Percentiles rank a stretch among this genome's conserved stretches.
Conservation (phyloP, 2,797 vertebrate species). For the Limosa lapponica region DNA sequence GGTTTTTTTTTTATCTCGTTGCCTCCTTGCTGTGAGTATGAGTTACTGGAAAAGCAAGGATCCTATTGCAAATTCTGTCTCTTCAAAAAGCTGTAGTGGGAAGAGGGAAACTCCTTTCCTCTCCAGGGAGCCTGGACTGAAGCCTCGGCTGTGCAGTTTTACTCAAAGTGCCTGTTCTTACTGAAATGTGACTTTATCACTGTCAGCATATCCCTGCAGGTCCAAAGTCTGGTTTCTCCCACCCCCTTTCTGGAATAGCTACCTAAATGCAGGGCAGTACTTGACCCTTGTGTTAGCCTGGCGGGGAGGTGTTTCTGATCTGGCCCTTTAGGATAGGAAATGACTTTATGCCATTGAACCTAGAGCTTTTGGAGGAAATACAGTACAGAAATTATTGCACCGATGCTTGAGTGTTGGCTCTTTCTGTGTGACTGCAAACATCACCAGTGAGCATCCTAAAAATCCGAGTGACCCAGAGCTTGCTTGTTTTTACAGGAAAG, state of each 20-base stretch:
- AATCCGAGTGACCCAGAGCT: not conserved
- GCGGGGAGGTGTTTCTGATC: not conserved
- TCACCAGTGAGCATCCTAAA: not conserved
- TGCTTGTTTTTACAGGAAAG: slow-evolving; percentile 50
- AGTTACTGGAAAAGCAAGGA: not conserved
- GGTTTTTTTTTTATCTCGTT: accelerated
- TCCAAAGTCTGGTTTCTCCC: not conserved
- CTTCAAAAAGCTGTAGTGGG: not conserved
- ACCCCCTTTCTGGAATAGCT: not conserved
- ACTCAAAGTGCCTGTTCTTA: not conserved
- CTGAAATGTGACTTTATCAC: not conserved
- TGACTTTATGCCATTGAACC: not conserved
- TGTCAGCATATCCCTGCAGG: not conserved
- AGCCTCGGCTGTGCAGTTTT: not conserved
- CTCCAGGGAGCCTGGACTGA: not conserved
- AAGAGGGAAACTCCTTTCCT: not conserved
- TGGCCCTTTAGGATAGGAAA: not conserved
- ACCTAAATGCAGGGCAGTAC: not conserved
- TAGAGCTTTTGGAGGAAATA: not conserved
- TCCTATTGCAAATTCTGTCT: not conserved
- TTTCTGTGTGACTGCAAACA: not conserved
- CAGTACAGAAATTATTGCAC: not conserved
- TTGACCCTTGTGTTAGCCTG: not conserved
- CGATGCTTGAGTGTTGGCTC: not conserved
- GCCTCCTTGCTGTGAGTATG: not conserved